Percentiles rank a stretch among this genome's conserved stretches.
These are phyloP conservation scores for Apocheima hispidaria DNA, from an alignment of 2,888 invertebrate species.

Conservation along the genomic window DNA sequence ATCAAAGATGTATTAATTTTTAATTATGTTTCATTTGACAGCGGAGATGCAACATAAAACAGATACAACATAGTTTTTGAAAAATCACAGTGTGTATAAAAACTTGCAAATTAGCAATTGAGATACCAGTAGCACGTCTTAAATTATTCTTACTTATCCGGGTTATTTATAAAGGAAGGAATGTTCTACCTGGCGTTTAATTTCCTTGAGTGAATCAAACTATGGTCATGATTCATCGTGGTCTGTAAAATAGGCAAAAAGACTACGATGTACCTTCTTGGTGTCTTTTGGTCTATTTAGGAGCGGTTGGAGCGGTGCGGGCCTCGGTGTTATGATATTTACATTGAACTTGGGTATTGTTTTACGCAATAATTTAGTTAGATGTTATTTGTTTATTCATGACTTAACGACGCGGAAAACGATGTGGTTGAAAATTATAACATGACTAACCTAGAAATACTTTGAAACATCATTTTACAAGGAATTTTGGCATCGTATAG, in stretches of 20 bases:
- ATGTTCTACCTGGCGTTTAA: constrained; percentile 32
- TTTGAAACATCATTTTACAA: too few relatives aligned
- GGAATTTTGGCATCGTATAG: too few relatives aligned
- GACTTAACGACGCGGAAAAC: too few relatives aligned
- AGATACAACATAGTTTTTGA: too few relatives aligned
- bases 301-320: background rate
- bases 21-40: too few relatives aligned
- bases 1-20: too few relatives aligned
- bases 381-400: background rate
- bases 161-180: constrained; percentile 19
- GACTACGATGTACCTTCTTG: too few relatives aligned
- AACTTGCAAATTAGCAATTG: too few relatives aligned
- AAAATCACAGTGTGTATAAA: too few relatives aligned
- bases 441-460: too few relatives aligned
- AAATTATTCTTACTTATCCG: background rate
- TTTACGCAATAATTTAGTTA: background rate
- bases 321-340: background rate
- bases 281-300: constrained; percentile 6
- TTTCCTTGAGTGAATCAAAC: constrained; percentile 15
- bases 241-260: constrained; percentile 4
- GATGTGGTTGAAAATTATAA: background rate
- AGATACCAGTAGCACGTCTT: too few relatives aligned
- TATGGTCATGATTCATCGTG: constrained; percentile 29
- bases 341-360: background rate
- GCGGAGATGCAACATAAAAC: too few relatives aligned